Conservation (phyloP, 2,888 invertebrate genomes). For the Lasioglossum villosulum region DNA sequence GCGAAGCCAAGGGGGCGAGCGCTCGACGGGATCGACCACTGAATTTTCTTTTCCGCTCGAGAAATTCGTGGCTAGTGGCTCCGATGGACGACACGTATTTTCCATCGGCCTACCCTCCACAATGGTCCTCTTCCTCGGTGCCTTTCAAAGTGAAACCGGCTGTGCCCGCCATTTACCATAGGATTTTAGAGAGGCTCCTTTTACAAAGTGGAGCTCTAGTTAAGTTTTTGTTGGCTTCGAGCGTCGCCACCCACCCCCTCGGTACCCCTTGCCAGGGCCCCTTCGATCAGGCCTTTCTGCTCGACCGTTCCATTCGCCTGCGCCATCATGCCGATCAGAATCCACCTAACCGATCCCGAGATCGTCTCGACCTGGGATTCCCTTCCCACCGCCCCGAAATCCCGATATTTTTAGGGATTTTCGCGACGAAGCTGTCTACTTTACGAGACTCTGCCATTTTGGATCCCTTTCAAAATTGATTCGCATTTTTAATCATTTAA, state of each 20-base stretch:
- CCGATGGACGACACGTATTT: constrained; percentile 55
- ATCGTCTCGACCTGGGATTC: not conserved
- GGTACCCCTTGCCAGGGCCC: not conserved
- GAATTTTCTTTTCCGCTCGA: constrained; percentile 51
- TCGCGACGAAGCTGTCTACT: not conserved
- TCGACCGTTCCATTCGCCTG: constrained; percentile 47
- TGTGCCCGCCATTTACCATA: constrained; percentile 61
- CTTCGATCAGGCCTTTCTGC: constrained; percentile 20
- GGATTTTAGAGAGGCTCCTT: constrained; percentile 71
- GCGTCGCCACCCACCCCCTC: constrained; percentile 34
- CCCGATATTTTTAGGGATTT: not conserved
- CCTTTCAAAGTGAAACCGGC: constrained; percentile 67
- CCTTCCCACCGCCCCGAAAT: not conserved
- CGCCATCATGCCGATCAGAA: not conserved
- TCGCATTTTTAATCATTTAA: too few relatives aligned
- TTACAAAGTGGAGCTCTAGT: constrained; percentile 72
- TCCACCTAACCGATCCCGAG: not conserved
- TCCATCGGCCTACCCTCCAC: constrained; percentile 58
- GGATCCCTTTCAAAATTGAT: not conserved
- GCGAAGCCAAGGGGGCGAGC: constrained; percentile 12
- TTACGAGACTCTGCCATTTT: not conserved
- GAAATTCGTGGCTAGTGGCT: constrained; percentile 31
- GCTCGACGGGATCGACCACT: not conserved
- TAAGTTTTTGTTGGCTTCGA: constrained; percentile 69
- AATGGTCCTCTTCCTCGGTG: constrained; percentile 58